Evolutionary conservation across 2,797 vertebrate species (phyloP).

Genomic region (Liparis tanakae): DNA sequence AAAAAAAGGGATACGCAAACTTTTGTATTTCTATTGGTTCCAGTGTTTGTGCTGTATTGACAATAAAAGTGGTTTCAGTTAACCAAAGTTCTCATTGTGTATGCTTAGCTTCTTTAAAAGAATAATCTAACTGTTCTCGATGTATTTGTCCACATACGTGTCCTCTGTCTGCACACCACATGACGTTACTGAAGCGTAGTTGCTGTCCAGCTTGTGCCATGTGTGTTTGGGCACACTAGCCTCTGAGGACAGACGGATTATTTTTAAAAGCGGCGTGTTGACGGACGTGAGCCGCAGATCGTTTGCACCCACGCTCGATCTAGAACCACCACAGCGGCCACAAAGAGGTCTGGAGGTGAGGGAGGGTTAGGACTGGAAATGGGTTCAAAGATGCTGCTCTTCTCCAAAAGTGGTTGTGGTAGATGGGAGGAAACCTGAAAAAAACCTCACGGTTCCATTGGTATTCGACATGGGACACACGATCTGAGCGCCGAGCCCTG

Average conservation of each 20-base stretch:
- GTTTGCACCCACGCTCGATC: slow-evolving; percentile 34
- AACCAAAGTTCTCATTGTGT: slow-evolving; percentile 9
- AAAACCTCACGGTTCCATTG: not conserved
- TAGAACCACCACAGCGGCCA: slow-evolving; percentile 11
- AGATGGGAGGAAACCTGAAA: not conserved
- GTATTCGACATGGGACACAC: not conserved
- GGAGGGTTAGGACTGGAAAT: slow-evolving; percentile 2
- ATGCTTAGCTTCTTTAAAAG: not conserved
- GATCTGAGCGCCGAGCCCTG: slow-evolving; percentile 15
- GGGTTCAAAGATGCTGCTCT: slow-evolving; percentile 12
- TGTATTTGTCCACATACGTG: not conserved
- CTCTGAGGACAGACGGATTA: slow-evolving; percentile 16
- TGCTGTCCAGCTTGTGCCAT: not conserved
- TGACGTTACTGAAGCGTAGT: not conserved
- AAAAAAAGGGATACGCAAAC: slow-evolving; percentile 58
- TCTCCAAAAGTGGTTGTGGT: slow-evolving; percentile 1
- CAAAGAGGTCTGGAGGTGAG: slow-evolving; percentile 20
- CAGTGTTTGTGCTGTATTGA: slow-evolving; percentile 75
- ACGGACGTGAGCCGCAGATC: slow-evolving; percentile 42
- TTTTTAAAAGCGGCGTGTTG: slow-evolving; percentile 28
- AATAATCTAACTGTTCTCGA: not conserved
- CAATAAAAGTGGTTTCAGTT: slow-evolving; percentile 76
- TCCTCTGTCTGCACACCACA: not conserved
- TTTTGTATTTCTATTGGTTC: slow-evolving; percentile 75
- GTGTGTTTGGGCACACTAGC: slow-evolving; percentile 1